Conservation (phyloP, 2,113 vertebrate species). For the Clarias batrachus region DNA sequence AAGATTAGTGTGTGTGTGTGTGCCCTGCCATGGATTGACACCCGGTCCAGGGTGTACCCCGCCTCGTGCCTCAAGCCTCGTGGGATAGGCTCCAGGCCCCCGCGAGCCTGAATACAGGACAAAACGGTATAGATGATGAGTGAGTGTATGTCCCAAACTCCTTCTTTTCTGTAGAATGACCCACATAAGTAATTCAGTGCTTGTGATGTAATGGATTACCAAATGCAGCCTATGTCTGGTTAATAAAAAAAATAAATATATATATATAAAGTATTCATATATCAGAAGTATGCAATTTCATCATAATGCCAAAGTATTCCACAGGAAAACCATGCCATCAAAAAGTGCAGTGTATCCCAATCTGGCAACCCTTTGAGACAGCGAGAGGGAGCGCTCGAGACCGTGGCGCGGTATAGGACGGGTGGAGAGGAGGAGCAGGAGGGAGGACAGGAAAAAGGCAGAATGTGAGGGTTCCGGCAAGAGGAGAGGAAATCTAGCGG, state of each 20-base stretch:
- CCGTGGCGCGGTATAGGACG: slow-evolving; percentile 2
- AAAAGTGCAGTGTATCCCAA: neutral
- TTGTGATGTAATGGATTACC: neutral
- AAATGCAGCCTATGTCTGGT: neutral
- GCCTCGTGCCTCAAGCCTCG: too few relatives aligned
- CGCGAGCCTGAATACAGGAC: too few relatives aligned
- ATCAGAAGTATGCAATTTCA: neutral
- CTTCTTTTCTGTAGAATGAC: too few relatives aligned
- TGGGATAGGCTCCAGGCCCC: too few relatives aligned
- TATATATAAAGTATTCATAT: too few relatives aligned
- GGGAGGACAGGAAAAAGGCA: slow-evolving; percentile 18
- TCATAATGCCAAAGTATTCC: neutral
- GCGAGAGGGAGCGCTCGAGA: neutral
- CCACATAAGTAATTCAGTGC: neutral
- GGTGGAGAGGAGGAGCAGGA: slow-evolving; percentile 46
- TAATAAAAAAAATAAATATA: neutral
- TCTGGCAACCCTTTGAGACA: slow-evolving; percentile 24
- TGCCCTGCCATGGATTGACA: too few relatives aligned
- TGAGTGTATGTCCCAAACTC: too few relatives aligned
- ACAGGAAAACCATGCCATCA: neutral
- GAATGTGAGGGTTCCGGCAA: slow-evolving; percentile 49
- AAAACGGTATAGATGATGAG: too few relatives aligned
- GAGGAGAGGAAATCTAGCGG: slow-evolving; percentile 51
- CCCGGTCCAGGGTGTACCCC: too few relatives aligned
- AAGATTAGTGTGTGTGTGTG: too few relatives aligned